A percentile compares a stretch with the other conserved stretches of the same genome.
phyloP scores from a whole-genome alignment of 2,113 vertebrate species.

The Mormyrus lacerda region DNA sequence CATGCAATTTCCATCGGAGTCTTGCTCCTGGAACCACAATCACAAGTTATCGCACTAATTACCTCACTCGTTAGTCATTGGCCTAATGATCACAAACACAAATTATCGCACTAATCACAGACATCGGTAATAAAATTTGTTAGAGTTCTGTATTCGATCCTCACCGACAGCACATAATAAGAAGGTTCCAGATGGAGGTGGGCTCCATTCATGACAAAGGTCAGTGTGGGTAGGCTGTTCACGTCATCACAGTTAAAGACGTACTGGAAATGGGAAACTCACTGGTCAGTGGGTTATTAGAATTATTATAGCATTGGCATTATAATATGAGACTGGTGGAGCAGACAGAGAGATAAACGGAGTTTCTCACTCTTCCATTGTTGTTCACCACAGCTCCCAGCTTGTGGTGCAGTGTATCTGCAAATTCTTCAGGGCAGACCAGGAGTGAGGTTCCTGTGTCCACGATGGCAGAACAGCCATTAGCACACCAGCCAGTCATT shows the following conservation, averaged over 20 bases:
- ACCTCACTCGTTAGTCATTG: neutral
- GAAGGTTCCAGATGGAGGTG: constrained; percentile 30
- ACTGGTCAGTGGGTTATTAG: neutral
- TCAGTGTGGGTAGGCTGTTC: constrained; percentile 30
- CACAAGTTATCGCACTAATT: neutral
- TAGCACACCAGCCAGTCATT: constrained; percentile 25
- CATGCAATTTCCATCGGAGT: constrained; percentile 10
- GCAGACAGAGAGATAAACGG: neutral
- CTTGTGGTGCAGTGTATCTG: constrained; percentile 21
- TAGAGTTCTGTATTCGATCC: neutral
- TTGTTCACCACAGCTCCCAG: constrained; percentile 26
- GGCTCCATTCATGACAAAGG: constrained; percentile 37
- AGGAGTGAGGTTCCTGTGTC: constrained; percentile 36
- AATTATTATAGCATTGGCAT: neutral
- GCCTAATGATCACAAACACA: neutral
- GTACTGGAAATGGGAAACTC: constrained; percentile 21
- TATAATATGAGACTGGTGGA: neutral
- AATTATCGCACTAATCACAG: neutral
- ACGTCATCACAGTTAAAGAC: constrained; percentile 30
- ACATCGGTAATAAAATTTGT: neutral
- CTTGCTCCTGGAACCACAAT: neutral
- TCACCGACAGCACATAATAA: constrained; percentile 34
- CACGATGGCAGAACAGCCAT: constrained; percentile 34
- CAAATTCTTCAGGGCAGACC: constrained; percentile 25
- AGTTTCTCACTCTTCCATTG: constrained; percentile 20